Evolutionary conservation across 2,888 invertebrate species (phyloP), one percentile per base, ranked within the genome.

Genomic region (Empis livida): DNA sequence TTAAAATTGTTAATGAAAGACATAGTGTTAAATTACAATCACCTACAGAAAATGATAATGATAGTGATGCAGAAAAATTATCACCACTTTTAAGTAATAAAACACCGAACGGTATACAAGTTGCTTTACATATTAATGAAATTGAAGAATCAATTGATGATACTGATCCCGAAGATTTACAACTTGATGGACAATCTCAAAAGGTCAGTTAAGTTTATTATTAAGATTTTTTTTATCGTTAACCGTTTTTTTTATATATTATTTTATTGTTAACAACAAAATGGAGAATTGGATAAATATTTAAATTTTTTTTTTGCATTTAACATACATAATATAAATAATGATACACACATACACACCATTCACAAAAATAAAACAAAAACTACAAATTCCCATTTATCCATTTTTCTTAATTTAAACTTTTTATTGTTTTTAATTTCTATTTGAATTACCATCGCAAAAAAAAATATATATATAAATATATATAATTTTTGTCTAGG

Each of bases 11-110:
- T 8, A 80, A 80, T 57, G 80, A 81, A 55, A 78, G 78, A 47
- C 59, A 61, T 43, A 61, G 57, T 40, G 52, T 58, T 6, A 65
- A 64, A 50, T 55, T 45, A 11, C 44, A 49, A 40, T 49, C 40
- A 51, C 47, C 32, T 56, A 54, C 45, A 53, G 50, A 57, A 40
- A 57, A 57, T 16, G 56, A 58, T 39, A 84, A 84, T 55, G 87
- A 88, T 61, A 88, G 88, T 61, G 88, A 89, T 65, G 82, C 82
- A 43, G 89, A 89, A 68, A 80, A 88, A 56, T 67, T 87, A 46
- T 88, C 88, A 15, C 89, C 89, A 15, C 68, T 89, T 31, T 71
- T 89, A 16, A 20, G 30, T 10, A 45, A 44, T 23, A 46, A 46
- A 43, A 42, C 31, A 2, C 6, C 48, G 17, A 43, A 49, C 52